Percentiles rank a stretch among this genome's conserved stretches.
phyloP scores from a whole-genome alignment of 2,113 vertebrate genomes.

The Podarcis raffonei region DNA sequence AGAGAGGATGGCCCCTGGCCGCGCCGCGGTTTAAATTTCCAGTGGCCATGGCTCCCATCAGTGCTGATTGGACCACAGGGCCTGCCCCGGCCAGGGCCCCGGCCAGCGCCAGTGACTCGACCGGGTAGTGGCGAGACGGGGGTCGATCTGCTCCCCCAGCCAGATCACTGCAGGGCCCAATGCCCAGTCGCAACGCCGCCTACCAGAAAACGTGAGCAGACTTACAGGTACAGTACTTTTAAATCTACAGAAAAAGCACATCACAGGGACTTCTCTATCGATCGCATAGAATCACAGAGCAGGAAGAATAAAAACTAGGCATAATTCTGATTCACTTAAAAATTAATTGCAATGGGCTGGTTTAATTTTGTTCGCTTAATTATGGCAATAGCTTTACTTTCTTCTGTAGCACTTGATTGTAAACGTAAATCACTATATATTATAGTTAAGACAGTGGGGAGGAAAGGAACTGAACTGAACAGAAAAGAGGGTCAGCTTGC shows the following conservation, averaged over 20 bases:
- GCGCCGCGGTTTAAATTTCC: too few relatives aligned
- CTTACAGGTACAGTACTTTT: background rate
- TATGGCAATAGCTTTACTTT: background rate
- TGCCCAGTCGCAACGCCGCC: too few relatives aligned
- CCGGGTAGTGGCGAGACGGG: fast-evolving
- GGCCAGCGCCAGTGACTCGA: too few relatives aligned
- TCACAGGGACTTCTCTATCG: background rate
- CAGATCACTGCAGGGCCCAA: too few relatives aligned
- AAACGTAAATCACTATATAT: background rate
- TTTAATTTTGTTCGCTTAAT: background rate
- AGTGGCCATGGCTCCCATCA: too few relatives aligned
- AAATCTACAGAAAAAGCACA: background rate
- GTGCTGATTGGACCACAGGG: too few relatives aligned
- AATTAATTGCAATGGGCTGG: background rate
- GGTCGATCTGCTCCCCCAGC: too few relatives aligned
- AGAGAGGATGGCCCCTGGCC: too few relatives aligned
- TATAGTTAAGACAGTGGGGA: background rate
- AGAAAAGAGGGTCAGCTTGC: background rate
- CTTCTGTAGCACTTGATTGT: background rate
- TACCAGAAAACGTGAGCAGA: too few relatives aligned
- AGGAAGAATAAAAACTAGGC: background rate
- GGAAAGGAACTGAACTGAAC: too few relatives aligned
- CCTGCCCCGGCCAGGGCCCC: too few relatives aligned
- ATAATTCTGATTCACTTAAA: background rate
- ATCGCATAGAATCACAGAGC: too few relatives aligned